These are phyloP conservation scores for Zelleria hepariella DNA, from an alignment of 2,888 invertebrate genomes.

Conservation along the genomic window DNA sequence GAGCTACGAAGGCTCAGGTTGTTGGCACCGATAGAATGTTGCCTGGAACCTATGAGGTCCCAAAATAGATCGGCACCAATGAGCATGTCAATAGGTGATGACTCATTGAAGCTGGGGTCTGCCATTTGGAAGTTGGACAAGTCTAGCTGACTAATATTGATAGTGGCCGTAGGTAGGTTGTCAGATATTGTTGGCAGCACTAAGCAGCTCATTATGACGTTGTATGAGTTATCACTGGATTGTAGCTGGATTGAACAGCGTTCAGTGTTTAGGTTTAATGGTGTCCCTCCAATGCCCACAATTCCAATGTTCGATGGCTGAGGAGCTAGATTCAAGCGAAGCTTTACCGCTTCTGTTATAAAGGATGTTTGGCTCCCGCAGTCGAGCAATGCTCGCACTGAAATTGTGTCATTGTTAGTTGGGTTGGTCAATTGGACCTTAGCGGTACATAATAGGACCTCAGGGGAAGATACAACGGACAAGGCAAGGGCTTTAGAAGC, in stretches of 20 bases:
- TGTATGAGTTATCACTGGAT: not conserved
- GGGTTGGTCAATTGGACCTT: conserved; percentile 1
- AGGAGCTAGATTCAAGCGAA: not conserved
- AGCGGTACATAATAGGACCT: conserved; percentile 1
- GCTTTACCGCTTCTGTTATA: not conserved
- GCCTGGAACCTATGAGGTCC: not conserved
- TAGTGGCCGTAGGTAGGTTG: not conserved
- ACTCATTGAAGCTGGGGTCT: not conserved
- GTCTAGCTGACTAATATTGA: not conserved
- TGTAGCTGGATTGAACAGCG: not conserved
- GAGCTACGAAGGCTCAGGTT: not conserved
- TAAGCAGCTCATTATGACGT: not conserved
- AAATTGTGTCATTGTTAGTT: not conserved
- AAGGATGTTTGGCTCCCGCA: not conserved
- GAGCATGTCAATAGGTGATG: not conserved
- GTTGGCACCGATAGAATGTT: not conserved
- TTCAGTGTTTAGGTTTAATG: not conserved
- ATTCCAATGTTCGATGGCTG: not conserved
- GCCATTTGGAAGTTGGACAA: not conserved
- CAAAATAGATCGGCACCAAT: too few relatives aligned
- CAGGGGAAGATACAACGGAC: not conserved
- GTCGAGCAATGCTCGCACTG: not conserved
- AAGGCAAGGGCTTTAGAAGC: not conserved
- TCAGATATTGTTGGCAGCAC: not conserved
- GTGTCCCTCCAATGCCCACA: not conserved